Conservation (phyloP, 2,113 vertebrate species). For the Sapajus apella region DNA sequence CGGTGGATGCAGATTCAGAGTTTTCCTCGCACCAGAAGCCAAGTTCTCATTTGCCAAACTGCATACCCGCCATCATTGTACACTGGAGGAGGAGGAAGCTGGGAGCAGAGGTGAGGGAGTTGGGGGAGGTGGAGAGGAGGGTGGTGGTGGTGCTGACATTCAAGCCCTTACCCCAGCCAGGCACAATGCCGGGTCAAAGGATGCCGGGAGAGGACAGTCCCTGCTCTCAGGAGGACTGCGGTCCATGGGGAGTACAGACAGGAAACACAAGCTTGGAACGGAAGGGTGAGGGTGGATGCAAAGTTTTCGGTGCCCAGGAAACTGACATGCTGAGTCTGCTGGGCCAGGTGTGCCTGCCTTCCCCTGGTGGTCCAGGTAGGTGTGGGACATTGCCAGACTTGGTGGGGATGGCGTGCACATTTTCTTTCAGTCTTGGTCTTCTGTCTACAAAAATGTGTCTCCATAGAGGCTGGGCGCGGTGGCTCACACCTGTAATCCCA, state of each 20-base stretch:
- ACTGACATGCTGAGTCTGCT: neutral
- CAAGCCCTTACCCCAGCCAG: neutral
- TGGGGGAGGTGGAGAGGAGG: neutral
- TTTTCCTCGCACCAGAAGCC: neutral
- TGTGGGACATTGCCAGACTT: neutral
- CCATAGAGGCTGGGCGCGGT: no score
- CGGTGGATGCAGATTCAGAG: neutral
- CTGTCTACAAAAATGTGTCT: no score
- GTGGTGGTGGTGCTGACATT: no score
- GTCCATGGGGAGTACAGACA: neutral
- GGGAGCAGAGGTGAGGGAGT: neutral
- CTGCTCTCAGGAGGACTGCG: neutral
- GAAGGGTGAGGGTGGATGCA: neutral
- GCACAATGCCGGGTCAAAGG: neutral
- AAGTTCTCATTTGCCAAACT: neutral
- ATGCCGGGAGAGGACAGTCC: fast-evolving
- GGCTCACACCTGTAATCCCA: no score
- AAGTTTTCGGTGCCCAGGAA: neutral
- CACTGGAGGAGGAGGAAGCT: neutral
- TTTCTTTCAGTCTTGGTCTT: neutral
- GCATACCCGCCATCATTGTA: neutral
- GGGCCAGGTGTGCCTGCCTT: neutral
- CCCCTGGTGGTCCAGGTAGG: neutral
- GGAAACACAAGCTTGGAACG: neutral
- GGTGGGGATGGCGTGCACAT: neutral